Percentiles rank a stretch among this genome's conserved stretches.
phyloP scores from a whole-genome alignment of 2,797 vertebrate genomes.

The Enteromius anoplus region DNA sequence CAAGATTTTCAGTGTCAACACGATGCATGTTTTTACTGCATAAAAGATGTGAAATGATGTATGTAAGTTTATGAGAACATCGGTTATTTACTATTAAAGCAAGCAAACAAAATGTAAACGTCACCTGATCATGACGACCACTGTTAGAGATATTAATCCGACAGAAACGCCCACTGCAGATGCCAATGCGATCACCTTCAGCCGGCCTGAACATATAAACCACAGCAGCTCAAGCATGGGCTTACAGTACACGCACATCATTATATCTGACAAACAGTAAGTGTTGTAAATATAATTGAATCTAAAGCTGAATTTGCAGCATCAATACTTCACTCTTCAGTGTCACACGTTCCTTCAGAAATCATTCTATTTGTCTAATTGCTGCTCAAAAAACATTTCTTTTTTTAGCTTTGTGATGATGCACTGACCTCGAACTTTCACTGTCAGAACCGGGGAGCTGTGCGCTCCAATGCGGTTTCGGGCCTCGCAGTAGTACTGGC shows the following conservation, averaged over 20 bases:
- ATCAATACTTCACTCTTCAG: neutral
- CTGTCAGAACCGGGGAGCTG: constrained; percentile 79
- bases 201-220: constrained; percentile 70
- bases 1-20: constrained; percentile 71
- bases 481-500: constrained; percentile 82
- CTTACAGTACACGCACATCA: neutral
- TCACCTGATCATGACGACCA: constrained; percentile 81
- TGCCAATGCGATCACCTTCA: constrained; percentile 80
- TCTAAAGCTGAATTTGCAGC: neutral
- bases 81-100: neutral
- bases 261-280: neutral
- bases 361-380: neutral
- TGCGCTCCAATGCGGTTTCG: constrained; percentile 77
- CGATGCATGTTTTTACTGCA: constrained; percentile 82
- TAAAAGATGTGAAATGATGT: neutral
- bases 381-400: too few relatives aligned
- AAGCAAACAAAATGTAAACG: neutral
- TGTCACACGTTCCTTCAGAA: neutral
- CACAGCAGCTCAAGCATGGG: neutral
- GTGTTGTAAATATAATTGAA: neutral
- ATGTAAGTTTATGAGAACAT: neutral
- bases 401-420: too few relatives aligned
- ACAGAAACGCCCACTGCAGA: constrained; percentile 80
- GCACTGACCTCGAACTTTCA: constrained; percentile 77
- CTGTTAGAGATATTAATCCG: constrained; percentile 79